Evolutionary conservation across 2,113 vertebrate genomes (phyloP), one percentile per base, ranked within the genome.

Genomic region (Centropus bengalensis): DNA sequence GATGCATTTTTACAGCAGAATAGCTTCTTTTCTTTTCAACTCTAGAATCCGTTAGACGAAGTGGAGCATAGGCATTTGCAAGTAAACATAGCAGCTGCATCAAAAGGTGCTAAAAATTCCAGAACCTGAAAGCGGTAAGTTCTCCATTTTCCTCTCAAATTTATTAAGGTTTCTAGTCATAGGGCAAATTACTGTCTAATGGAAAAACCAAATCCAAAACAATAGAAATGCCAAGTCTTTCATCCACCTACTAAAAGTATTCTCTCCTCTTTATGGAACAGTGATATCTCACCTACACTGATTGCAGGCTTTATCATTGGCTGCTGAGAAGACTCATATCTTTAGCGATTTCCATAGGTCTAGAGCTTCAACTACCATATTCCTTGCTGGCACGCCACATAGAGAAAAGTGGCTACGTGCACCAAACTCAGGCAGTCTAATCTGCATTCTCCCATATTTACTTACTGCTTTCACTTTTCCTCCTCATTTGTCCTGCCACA

Each of bases 1-100:
- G 47, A 49, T 49, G 47, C 21, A 44, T 21, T 93, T 8, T 16
- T 51, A 9, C 58, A 79, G 23, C 5, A 69, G 16, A 79, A 24
- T 16, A 51, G 38, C 30, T 51, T 44, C 26, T 6, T 51, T 30
- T 28, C 32, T 69, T 36, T 11, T 28, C 9, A 76, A 7, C 9
- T 49, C 26, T 36, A n/a, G 7, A 80, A 73, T 3, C 8, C 5
- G 30, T 67, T 26, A 51, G 38, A 56, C 40, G 11, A 62, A 38
- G 16, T 18, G 5, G 8, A 67, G 14, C 10, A 59, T 0, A 0
- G 38, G 5, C 6, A 22, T 56, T 28, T 88, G 13, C n/a, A 82
- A 78, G 62, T 5, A 6, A 7, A 36, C 2, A 10, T 7, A 40
- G n/a, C 22, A 88, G 44, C 64, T 85, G 20, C 5, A 5, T 47